A percentile compares a stretch with the other conserved stretches of the same genome.
Conservation (phyloP, 2,113 vertebrate species). For the Candoia aspera region DNA sequence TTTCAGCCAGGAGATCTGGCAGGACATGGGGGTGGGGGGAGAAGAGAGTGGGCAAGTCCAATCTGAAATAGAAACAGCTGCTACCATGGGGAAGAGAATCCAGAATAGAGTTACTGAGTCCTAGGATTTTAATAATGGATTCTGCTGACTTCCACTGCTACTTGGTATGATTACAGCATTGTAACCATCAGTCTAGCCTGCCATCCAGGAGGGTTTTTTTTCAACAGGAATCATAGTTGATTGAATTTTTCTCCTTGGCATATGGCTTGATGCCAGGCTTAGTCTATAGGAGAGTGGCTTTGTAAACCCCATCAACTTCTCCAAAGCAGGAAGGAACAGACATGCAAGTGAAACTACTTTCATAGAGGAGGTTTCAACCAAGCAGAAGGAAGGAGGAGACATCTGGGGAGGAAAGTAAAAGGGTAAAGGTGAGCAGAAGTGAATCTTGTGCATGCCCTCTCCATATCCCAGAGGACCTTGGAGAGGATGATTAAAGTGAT, state of each 20-base stretch:
- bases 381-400: too few relatives aligned
- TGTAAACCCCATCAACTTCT: neutral
- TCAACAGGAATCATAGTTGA: neutral
- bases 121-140: accelerated
- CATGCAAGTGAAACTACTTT: neutral
- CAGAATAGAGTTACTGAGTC: accelerated
- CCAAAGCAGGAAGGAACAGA: neutral
- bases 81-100: neutral
- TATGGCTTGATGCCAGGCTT: neutral
- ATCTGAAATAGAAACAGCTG: neutral
- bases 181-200: neutral
- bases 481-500: too few relatives aligned
- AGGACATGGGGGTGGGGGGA: slow-evolving; percentile 11
- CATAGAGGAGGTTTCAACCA: neutral
- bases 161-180: accelerated
- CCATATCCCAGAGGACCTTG: too few relatives aligned
- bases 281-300: neutral
- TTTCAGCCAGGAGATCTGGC: slow-evolving; percentile 36
- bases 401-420: neutral
- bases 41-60: slow-evolving; percentile 6
- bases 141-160: accelerated
- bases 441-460: too few relatives aligned
- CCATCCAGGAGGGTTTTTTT: neutral
- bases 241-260: neutral
- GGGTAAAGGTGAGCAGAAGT: neutral